Evolutionary conservation across 2,888 invertebrate genomes (phyloP).

Genomic region (Temnothorax ravouxi): DNA sequence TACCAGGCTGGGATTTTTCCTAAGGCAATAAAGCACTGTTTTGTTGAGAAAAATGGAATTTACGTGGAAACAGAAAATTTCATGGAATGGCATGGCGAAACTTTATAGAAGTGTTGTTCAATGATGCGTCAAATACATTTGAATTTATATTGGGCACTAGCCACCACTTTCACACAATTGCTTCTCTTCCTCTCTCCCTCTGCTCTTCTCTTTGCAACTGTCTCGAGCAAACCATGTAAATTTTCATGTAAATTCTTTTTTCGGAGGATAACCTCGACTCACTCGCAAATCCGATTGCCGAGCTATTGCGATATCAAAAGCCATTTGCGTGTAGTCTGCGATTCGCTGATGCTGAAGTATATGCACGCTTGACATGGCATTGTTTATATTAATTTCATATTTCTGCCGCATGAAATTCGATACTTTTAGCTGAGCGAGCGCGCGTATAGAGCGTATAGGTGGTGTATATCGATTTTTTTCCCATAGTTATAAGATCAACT

Average conservation of each 20-base stretch:
- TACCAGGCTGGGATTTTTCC: background rate
- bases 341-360: slow-evolving; percentile 61
- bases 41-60: slow-evolving; percentile 43
- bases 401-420: slow-evolving; percentile 38
- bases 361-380: slow-evolving; percentile 21
- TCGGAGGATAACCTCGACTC: slow-evolving; percentile 69
- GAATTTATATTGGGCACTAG: slow-evolving; percentile 59
- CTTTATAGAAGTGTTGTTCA: slow-evolving; percentile 44
- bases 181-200: background rate
- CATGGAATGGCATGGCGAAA: slow-evolving; percentile 17
- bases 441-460: background rate
- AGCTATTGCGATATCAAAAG: slow-evolving; percentile 69
- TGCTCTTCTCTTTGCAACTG: slow-evolving; percentile 35
- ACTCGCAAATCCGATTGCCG: slow-evolving; percentile 71
- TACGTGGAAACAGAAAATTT: slow-evolving; percentile 39
- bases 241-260: slow-evolving; percentile 76
- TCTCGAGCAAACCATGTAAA: slow-evolving; percentile 66
- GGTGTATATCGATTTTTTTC: slow-evolving; percentile 24
- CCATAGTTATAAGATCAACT: background rate
- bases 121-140: slow-evolving; percentile 64
- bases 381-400: slow-evolving; percentile 71
- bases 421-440: background rate
- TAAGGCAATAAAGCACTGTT: slow-evolving; percentile 34
- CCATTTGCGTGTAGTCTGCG: slow-evolving; percentile 73
- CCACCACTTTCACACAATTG: slow-evolving; percentile 31